phyloP scores from a whole-genome alignment of 2,113 vertebrate species.

The Forbesichthys papilliferus region DNA sequence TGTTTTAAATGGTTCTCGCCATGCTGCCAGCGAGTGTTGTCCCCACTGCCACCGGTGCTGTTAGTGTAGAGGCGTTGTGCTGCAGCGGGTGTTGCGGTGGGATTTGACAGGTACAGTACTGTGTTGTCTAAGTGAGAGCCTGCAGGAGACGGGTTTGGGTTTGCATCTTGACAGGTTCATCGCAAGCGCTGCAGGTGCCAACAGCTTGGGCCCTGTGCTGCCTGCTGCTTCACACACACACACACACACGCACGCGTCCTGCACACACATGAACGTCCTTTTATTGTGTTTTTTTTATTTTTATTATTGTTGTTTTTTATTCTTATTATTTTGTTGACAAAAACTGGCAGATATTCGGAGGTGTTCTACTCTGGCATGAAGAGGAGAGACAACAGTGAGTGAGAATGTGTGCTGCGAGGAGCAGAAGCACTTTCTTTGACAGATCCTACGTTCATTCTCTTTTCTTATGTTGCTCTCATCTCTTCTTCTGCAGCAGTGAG shows the following conservation, averaged over 20 bases:
- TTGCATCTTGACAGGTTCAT: constrained; percentile 56
- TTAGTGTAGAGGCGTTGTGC: not conserved
- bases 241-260: constrained; percentile 12
- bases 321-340: not conserved
- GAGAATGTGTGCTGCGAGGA: not conserved
- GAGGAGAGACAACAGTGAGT: constrained; percentile 7
- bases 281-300: not conserved
- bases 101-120: constrained; percentile 47
- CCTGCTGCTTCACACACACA: constrained; percentile 21
- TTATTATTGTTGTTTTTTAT: not conserved
- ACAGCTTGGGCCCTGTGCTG: constrained; percentile 28
- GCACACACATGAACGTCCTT: not conserved
- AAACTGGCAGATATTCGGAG: not conserved
- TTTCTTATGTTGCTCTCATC: not conserved
- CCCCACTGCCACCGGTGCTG: no score
- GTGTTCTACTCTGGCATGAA: not conserved
- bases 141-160: constrained; percentile 50
- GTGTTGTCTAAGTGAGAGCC: constrained; percentile 57
- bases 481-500: not conserved
- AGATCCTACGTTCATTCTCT: constrained; percentile 4
- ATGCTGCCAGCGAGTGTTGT: no score
- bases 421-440: not conserved
- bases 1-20: no score
- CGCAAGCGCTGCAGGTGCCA: constrained; percentile 43
- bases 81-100: constrained; percentile 18